phyloP scores from a whole-genome alignment of 2,888 invertebrate species.

The Drosophila colorata region DNA sequence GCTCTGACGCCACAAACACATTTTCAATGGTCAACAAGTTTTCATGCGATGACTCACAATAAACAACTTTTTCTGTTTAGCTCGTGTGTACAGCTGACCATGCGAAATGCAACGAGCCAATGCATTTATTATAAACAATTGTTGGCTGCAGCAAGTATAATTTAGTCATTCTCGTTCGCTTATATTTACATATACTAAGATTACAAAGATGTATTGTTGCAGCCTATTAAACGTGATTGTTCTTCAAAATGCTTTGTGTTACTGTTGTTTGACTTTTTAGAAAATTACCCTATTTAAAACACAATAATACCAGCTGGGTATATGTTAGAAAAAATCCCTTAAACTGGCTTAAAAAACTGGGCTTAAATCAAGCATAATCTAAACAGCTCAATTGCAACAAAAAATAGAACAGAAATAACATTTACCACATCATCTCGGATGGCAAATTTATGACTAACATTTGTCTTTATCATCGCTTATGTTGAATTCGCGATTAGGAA shows the following conservation, averaged over 20 bases:
- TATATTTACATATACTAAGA: too few species aligned
- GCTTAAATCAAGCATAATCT: background rate
- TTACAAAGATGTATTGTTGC: too few species aligned
- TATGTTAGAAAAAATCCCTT: too few species aligned
- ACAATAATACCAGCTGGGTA: too few species aligned
- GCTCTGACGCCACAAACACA: conserved; percentile 6
- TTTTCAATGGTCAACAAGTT: background rate
- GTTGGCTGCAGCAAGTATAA: background rate
- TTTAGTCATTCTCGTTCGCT: background rate
- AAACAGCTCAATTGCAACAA: background rate
- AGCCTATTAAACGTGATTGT: too few species aligned
- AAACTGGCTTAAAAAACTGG: too few species aligned
- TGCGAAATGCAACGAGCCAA: background rate
- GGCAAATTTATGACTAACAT: too few species aligned
- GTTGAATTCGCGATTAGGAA: too few species aligned
- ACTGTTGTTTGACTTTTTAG: background rate
- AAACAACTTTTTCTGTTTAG: conserved; percentile 9
- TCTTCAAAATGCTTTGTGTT: too few species aligned
- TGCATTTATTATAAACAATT: conserved; percentile 35
- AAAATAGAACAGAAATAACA: background rate
- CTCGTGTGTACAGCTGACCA: background rate
- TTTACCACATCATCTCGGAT: background rate
- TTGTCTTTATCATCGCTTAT: too few species aligned
- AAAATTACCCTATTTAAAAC: background rate
- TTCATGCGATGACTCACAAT: conserved; percentile 27